phyloP scores from a whole-genome alignment of 53 echinoderm and acorn worm species.

The Luidia sarsii region DNA sequence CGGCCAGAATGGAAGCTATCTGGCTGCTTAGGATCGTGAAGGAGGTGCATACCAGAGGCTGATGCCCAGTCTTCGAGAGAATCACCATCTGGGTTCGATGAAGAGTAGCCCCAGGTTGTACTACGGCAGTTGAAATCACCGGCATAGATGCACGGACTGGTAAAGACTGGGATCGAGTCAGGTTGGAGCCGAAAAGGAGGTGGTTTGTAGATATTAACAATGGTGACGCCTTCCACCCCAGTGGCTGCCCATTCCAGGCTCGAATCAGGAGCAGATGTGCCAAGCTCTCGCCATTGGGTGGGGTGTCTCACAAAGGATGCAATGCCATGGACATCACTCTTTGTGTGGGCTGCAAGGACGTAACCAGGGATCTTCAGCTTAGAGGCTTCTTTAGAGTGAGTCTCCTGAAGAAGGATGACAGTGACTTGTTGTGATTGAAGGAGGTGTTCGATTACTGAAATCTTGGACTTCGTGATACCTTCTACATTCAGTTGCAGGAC shows the following conservation, averaged over 20 bases:
- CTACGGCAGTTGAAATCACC: conserved; percentile 39
- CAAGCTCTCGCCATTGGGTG: conserved; percentile 28
- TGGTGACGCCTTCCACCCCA: conserved; percentile 49
- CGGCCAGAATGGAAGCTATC: conserved; percentile 39
- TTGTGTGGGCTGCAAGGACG: conserved; percentile 49
- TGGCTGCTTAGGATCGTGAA: conserved; percentile 37
- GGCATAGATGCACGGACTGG: conserved; percentile 1
- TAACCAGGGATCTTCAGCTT: conserved; percentile 46
- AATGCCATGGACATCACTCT: conserved; percentile 45
- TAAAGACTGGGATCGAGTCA: conserved; percentile 30
- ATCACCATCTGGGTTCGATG: conserved; percentile 38
- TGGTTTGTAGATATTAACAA: conserved; percentile 56
- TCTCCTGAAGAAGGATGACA: conserved; percentile 31
- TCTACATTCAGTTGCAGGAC: not conserved
- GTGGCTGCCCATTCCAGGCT: conserved; percentile 52
- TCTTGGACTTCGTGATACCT: not conserved
- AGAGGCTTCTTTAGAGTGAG: conserved; percentile 11
- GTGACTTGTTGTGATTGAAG: not conserved
- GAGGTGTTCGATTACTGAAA: not conserved
- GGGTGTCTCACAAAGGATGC: conserved; percentile 39
- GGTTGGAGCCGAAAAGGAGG: conserved; percentile 25
- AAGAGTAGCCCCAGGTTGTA: conserved; percentile 45
- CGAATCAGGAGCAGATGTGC: conserved; percentile 21
- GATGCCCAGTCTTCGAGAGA: conserved; percentile 56
- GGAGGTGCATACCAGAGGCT: conserved; percentile 9